Conservation (phyloP, 1,140 invertebrate genomes). For the Diorhabda elongata region DNA sequence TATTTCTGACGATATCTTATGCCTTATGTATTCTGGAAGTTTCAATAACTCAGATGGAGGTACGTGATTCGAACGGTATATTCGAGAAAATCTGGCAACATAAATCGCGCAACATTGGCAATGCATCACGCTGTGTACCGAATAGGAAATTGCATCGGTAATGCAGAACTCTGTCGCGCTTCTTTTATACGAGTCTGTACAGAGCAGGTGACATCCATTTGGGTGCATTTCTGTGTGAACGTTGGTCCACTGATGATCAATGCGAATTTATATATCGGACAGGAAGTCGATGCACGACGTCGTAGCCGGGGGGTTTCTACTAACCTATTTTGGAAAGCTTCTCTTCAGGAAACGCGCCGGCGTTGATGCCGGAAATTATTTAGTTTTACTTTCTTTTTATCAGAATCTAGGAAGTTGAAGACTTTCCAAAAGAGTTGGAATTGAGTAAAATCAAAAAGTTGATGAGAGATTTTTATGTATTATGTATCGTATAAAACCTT, state of each 20-base stretch:
- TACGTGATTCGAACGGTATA: slow-evolving; percentile 10
- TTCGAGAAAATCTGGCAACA: slow-evolving; percentile 9
- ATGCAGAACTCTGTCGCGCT: slow-evolving; percentile 18
- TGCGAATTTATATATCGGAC: neutral
- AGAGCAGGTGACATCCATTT: slow-evolving; percentile 20
- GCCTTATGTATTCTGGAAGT: neutral
- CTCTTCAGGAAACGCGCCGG: no score
- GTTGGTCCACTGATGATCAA: slow-evolving; percentile 13
- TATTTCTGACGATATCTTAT: no score
- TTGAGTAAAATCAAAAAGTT: no score
- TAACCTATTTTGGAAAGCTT: no score
- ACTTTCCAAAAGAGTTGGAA: no score
- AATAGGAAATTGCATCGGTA: slow-evolving; percentile 27
- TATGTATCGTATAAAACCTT: no score
- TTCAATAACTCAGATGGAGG: slow-evolving; percentile 7
- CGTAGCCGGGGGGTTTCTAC: no score
- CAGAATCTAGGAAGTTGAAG: no score
- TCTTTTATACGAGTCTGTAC: slow-evolving; percentile 13
- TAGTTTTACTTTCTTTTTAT: no score
- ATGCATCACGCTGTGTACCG: slow-evolving; percentile 10
- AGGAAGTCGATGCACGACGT: no score
- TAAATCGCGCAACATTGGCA: slow-evolving; percentile 9
- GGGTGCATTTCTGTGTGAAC: slow-evolving; percentile 1
- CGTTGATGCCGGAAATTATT: no score
- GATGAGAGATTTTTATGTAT: no score